phyloP scores from a whole-genome alignment of 2,888 invertebrate species.

The Pyrocoelia pectoralis region DNA sequence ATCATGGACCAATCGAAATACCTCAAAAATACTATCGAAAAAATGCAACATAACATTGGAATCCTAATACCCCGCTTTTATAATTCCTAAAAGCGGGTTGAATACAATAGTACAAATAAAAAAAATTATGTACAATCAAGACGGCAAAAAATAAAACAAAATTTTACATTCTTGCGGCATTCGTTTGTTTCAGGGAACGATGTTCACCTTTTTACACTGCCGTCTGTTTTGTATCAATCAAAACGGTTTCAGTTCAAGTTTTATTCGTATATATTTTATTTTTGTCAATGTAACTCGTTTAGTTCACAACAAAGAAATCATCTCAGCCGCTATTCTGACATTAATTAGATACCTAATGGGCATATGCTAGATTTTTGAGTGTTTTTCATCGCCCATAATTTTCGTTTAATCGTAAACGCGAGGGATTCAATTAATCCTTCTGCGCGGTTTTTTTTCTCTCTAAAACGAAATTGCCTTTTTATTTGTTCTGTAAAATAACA shows the following conservation, averaged over 20 bases:
- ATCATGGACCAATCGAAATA: conserved; percentile 41
- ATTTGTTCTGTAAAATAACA: conserved; percentile 15
- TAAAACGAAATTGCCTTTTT: conserved; percentile 14
- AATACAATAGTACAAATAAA: conserved; percentile 53
- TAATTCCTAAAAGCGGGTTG: conserved; percentile 52
- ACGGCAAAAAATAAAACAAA: conserved; percentile 49
- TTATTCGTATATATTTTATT: conserved; percentile 50
- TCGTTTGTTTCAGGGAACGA: conserved; percentile 53
- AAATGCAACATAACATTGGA: conserved; percentile 54
- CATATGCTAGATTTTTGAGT: conserved; percentile 55
- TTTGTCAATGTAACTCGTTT: conserved; percentile 50
- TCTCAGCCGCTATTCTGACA: conserved; percentile 55
- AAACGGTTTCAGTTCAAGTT: conserved; percentile 51
- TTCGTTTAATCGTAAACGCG: conserved; percentile 18
- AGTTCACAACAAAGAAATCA: conserved; percentile 55
- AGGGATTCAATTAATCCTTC: background rate
- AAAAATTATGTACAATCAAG: conserved; percentile 45
- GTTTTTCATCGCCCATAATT: conserved; percentile 46
- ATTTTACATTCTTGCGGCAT: conserved; percentile 55
- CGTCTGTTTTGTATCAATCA: conserved; percentile 59
- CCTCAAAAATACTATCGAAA: conserved; percentile 42
- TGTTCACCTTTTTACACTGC: conserved; percentile 55
- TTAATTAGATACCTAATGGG: conserved; percentile 57
- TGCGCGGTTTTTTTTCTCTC: conserved; percentile 4
- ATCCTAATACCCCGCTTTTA: conserved; percentile 54